These are phyloP conservation scores for Anoplophora glabripennis DNA, from an alignment of 1,140 invertebrate genomes.

Conservation along the genomic window DNA sequence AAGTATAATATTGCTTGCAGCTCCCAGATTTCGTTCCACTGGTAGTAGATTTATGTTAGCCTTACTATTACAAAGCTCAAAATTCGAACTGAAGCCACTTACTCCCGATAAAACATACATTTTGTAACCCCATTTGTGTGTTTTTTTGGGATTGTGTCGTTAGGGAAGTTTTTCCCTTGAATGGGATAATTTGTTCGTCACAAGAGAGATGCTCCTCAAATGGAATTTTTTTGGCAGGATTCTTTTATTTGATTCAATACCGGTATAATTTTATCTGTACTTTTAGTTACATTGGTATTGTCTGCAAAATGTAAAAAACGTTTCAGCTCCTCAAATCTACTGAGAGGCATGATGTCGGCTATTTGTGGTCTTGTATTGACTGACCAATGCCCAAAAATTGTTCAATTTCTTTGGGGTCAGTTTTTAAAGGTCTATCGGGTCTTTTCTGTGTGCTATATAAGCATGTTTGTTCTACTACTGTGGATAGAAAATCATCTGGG, in stretches of 20 bases:
- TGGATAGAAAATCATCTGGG: constrained; percentile 23
- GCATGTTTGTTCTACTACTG: constrained; percentile 18
- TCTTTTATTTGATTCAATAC: constrained; percentile 31
- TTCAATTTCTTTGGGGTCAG: too few species aligned
- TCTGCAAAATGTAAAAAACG: constrained; percentile 38
- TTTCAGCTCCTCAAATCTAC: constrained; percentile 29
- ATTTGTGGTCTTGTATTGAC: constrained; percentile 27
- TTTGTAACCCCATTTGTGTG: constrained; percentile 46
- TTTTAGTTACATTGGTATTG: constrained; percentile 22
- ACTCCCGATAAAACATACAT: constrained; percentile 40
- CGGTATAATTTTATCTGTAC: constrained; percentile 33
- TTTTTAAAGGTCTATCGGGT: too few species aligned
- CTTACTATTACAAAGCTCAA: constrained; percentile 36
- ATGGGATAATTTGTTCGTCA: constrained; percentile 43
- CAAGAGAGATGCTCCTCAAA: constrained; percentile 40
- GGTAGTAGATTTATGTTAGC: constrained; percentile 28
- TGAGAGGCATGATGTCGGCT: constrained; percentile 31
- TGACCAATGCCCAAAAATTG: constrained; percentile 21
- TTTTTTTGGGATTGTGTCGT: constrained; percentile 39
- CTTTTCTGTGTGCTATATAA: constrained; percentile 19
- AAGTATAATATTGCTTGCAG: constrained; percentile 41
- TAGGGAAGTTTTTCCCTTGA: constrained; percentile 34
- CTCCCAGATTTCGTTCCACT: constrained; percentile 34
- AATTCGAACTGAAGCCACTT: constrained; percentile 35
- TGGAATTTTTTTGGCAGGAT: constrained; percentile 29